Conservation (phyloP, 2,797 vertebrate genomes). For the Poecilia velifera region DNA sequence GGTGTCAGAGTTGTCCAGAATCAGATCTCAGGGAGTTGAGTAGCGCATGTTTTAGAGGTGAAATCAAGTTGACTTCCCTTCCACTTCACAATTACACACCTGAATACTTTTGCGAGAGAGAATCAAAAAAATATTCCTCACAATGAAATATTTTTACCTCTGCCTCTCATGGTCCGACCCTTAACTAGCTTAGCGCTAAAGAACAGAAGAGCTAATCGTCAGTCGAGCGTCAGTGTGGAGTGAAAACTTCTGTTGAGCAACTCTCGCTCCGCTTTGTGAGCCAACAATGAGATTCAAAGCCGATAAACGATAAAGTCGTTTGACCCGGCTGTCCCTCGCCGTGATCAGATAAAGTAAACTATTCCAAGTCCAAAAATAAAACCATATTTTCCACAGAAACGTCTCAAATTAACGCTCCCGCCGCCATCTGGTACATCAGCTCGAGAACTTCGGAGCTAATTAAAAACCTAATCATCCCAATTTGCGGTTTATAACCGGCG, state of each 20-base stretch:
- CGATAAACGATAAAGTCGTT: conserved; percentile 1
- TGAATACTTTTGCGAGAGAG: background rate
- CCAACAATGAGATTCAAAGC: background rate
- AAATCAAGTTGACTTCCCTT: background rate
- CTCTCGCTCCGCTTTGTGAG: background rate
- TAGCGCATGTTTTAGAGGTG: background rate
- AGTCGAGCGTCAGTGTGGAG: background rate
- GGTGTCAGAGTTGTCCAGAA: too few species aligned
- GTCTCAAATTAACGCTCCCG: conserved; percentile 9
- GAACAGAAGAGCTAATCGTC: background rate
- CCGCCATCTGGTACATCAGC: conserved; percentile 18
- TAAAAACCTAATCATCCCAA: conserved; percentile 35
- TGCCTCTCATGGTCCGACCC: background rate
- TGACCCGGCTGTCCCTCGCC: background rate
- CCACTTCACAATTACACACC: background rate
- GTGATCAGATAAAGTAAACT: background rate
- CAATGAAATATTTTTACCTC: background rate
- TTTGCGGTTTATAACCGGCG: conserved; percentile 17
- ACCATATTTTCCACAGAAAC: conserved; percentile 4
- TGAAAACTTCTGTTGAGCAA: background rate
- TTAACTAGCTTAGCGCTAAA: background rate
- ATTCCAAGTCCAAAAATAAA: conserved; percentile 11
- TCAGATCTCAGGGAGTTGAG: background rate
- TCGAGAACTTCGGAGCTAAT: conserved; percentile 19
- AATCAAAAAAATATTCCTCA: background rate